These are phyloP conservation scores for Podarcis cretensis DNA, from an alignment of 2,113 vertebrate species.

Conservation along the genomic window DNA sequence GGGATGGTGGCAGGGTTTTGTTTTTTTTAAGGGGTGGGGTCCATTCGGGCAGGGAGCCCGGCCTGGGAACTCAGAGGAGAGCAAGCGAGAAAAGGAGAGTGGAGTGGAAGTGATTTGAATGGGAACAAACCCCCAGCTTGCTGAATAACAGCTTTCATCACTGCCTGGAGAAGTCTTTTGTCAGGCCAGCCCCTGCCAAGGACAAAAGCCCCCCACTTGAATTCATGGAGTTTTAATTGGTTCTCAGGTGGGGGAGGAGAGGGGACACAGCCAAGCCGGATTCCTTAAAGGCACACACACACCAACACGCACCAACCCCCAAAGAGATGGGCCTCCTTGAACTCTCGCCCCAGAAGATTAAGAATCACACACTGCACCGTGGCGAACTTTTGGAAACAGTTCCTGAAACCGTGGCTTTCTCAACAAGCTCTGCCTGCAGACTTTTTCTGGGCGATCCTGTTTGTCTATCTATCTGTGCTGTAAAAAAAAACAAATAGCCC, in stretches of 20 bases:
- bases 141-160: conserved; percentile 86
- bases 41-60: conserved; percentile 41
- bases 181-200: conserved; percentile 81
- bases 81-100: conserved; percentile 70
- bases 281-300: conserved; percentile 79
- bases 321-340: conserved; percentile 58
- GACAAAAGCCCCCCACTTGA: conserved; percentile 84
- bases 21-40: conserved; percentile 12
- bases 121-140: conserved; percentile 76
- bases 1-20: background rate
- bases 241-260: conserved; percentile 87
- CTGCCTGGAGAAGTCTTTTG: conserved; percentile 80
- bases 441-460: background rate
- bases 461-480: background rate
- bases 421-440: background rate
- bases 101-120: conserved; percentile 81
- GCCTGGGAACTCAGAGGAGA: conserved; percentile 76
- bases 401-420: background rate
- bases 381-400: background rate
- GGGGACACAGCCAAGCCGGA: conserved; percentile 76
- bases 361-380: conserved; percentile 20
- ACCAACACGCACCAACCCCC: conserved; percentile 50
- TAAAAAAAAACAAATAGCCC: conserved; percentile 12
- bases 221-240: conserved; percentile 86
- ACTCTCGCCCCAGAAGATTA: conserved; percentile 51